These are phyloP conservation scores for Balaeniceps rex DNA, from an alignment of 2,113 vertebrate species.

Conservation along the genomic window DNA sequence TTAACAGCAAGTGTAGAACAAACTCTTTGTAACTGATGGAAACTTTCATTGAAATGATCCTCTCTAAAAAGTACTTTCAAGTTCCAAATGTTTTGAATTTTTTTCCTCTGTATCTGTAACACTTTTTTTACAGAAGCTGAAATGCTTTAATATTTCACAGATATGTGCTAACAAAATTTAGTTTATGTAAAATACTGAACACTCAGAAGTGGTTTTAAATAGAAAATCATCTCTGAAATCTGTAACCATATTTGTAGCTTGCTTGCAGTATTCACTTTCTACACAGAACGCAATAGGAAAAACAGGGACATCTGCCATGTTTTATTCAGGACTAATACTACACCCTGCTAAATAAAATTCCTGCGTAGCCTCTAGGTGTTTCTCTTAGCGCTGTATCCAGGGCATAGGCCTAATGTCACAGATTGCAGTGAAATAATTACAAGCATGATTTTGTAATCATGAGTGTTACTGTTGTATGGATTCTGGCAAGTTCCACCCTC, in stretches of 20 bases:
- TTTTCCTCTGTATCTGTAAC: not conserved
- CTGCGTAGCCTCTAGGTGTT: not conserved
- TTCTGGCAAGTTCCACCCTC: not conserved
- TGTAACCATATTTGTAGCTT: not conserved
- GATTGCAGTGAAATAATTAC: not conserved
- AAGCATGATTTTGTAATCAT: not conserved
- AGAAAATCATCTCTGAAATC: not conserved
- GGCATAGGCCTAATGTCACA: not conserved
- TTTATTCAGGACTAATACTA: not conserved
- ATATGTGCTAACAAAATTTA: not conserved
- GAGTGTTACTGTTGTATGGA: fast-evolving
- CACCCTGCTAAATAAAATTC: not conserved
- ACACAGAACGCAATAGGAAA: not conserved
- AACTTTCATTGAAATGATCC: not conserved
- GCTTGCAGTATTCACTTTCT: not conserved
- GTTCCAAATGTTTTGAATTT: not conserved
- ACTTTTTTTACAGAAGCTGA: not conserved
- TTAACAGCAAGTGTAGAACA: not conserved
- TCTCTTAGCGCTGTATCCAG: not conserved
- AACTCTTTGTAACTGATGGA: not conserved
- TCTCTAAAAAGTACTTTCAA: not conserved
- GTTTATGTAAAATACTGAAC: not conserved
- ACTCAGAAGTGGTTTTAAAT: not conserved
- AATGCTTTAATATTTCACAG: not conserved
- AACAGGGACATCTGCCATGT: not conserved